These are phyloP conservation scores for Bombyx mandarina DNA, from an alignment of 1,140 invertebrate genomes.

Conservation along the genomic window DNA sequence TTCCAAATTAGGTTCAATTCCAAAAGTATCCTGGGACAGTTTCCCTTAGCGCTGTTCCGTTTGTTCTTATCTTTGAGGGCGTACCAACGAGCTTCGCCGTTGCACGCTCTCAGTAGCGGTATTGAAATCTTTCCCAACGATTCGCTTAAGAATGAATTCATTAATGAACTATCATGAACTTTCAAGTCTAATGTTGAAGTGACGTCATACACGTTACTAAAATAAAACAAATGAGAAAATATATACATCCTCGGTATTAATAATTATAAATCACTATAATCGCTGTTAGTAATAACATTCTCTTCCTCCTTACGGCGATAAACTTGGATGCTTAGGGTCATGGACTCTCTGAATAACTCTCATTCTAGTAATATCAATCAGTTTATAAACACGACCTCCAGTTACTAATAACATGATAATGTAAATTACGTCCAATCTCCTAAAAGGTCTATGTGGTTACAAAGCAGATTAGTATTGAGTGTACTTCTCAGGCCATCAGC, in stretches of 20 bases:
- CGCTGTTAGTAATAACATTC: no score
- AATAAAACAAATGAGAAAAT: slow-evolving; percentile 28
- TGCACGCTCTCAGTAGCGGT: slow-evolving; percentile 42
- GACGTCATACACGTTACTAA: slow-evolving; percentile 95
- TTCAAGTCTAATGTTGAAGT: slow-evolving; percentile 94
- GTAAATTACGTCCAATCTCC: no score
- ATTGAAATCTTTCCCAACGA: slow-evolving; percentile 73
- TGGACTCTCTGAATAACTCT: no score
- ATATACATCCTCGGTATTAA: neutral
- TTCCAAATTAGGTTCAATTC: slow-evolving; percentile 50
- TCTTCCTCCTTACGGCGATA: no score
- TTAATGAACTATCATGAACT: slow-evolving; percentile 68
- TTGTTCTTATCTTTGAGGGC: slow-evolving; percentile 45
- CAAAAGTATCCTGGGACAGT: slow-evolving; percentile 65
- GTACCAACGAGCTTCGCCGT: slow-evolving; percentile 41
- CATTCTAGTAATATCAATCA: no score
- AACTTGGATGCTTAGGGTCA: no score
- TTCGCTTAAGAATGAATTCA: slow-evolving; percentile 76
- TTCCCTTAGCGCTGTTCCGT: slow-evolving; percentile 38
- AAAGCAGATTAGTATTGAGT: no score
- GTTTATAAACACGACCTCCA: no score
- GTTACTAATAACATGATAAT: no score
- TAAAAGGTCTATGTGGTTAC: no score
- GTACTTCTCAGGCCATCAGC: no score
- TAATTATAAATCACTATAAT: no score